A percentile compares a stretch with the other conserved stretches of the same genome.
These are phyloP conservation scores for Drosophila suzukii DNA, from an alignment of 1,140 invertebrate species.

Conservation along the genomic window DNA sequence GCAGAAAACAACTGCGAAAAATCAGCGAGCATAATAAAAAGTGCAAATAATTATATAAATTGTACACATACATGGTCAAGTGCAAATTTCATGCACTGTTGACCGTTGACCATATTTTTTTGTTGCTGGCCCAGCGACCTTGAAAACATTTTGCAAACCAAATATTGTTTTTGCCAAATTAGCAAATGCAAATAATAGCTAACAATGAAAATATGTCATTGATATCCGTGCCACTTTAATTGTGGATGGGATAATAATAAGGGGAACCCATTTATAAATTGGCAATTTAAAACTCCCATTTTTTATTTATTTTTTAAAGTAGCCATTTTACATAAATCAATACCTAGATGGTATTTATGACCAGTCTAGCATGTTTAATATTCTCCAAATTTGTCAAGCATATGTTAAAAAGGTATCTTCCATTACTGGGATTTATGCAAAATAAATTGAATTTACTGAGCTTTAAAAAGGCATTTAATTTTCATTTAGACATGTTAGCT, in stretches of 20 bases:
- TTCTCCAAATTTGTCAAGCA: slow-evolving; percentile 37
- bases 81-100: slow-evolving; percentile 69
- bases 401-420: slow-evolving; percentile 28
- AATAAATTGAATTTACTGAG: slow-evolving; percentile 13
- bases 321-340: slow-evolving; percentile 17
- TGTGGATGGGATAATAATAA: slow-evolving; percentile 35
- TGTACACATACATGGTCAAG: slow-evolving; percentile 65
- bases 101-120: slow-evolving; percentile 49
- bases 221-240: slow-evolving; percentile 21
- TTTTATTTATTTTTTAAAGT: background rate
- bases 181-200: slow-evolving; percentile 47
- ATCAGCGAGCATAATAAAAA: slow-evolving; percentile 38
- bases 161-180: slow-evolving; percentile 72
- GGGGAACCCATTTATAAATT: slow-evolving; percentile 13
- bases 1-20: slow-evolving; percentile 48
- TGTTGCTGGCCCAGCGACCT: slow-evolving; percentile 42
- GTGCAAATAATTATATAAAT: slow-evolving; percentile 50
- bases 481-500: slow-evolving; percentile 56
- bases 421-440: slow-evolving; percentile 26
- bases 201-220: slow-evolving; percentile 35
- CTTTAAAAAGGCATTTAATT: slow-evolving; percentile 64
- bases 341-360: slow-evolving; percentile 4
- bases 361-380: slow-evolving; percentile 11
- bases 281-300: slow-evolving; percentile 8
- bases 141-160: slow-evolving; percentile 52